Percentiles rank a stretch among this genome's conserved stretches.
These are phyloP conservation scores for Alectura lathami DNA, from an alignment of 2,113 vertebrate genomes.

Conservation along the genomic window DNA sequence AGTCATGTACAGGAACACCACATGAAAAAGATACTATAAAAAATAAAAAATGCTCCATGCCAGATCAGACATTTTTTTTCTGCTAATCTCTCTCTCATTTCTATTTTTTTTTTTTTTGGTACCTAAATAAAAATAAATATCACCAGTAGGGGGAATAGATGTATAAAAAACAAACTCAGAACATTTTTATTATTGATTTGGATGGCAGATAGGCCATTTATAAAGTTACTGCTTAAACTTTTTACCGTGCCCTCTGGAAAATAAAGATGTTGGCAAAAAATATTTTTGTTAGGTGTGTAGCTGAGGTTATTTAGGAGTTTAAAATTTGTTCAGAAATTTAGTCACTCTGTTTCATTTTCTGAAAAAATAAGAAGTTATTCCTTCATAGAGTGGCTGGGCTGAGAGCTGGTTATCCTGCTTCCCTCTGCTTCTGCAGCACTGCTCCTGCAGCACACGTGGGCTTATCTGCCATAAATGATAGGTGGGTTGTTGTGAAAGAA, in stretches of 20 bases:
- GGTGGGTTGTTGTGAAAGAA: neutral
- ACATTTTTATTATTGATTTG: conserved; percentile 70
- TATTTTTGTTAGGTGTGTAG: neutral
- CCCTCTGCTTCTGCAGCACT: accelerated
- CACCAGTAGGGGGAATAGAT: conserved; percentile 85
- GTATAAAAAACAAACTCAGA: conserved; percentile 79
- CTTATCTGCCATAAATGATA: neutral
- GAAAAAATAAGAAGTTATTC: neutral
- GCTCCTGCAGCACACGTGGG: accelerated
- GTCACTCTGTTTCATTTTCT: neutral
- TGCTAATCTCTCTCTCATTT: neutral
- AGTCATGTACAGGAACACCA: neutral
- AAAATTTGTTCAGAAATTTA: neutral
- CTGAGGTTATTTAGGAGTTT: neutral
- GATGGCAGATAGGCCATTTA: conserved; percentile 22
- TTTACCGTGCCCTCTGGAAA: conserved; percentile 9
- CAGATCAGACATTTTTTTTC: neutral
- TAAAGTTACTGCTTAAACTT: conserved; percentile 65
- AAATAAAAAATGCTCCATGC: neutral
- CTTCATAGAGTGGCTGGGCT: neutral
- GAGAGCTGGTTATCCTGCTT: neutral
- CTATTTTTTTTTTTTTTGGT: neutral
- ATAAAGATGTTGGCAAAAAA: neutral
- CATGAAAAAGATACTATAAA: neutral
- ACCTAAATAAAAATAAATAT: conserved; percentile 79